These are phyloP conservation scores for Anhinga anhinga DNA, from an alignment of 2,113 vertebrate species.

Conservation along the genomic window DNA sequence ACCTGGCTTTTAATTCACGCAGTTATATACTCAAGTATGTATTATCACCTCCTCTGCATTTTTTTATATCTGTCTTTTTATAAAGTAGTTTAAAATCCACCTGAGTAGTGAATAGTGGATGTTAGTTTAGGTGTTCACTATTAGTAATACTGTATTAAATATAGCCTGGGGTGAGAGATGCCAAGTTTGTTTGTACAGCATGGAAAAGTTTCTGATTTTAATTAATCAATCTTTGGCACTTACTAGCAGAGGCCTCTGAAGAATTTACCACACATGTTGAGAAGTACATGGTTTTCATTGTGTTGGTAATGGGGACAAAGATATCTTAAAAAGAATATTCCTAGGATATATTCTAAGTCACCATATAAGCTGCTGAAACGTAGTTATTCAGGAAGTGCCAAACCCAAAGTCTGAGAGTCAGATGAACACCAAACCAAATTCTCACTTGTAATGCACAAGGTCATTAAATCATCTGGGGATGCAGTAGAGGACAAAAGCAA, in stretches of 20 bases:
- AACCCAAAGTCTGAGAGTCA: not conserved
- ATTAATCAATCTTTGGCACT: not conserved
- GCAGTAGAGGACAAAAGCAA: not conserved
- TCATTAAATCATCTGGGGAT: not conserved
- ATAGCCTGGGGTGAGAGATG: not conserved
- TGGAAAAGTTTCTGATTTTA: not conserved
- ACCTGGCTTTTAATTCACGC: not conserved
- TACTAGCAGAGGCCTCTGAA: not conserved
- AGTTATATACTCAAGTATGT: not conserved
- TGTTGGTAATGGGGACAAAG: not conserved
- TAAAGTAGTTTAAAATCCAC: not conserved
- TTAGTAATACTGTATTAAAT: not conserved
- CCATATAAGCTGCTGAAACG: not conserved
- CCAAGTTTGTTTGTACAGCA: not conserved
- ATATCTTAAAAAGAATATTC: not conserved
- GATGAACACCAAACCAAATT: not conserved
- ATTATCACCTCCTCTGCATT: not conserved
- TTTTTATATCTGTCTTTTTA: not conserved
- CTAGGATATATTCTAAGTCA: not conserved
- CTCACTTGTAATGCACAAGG: not conserved
- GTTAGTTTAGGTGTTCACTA: not conserved
- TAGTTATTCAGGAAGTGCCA: not conserved
- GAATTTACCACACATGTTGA: not conserved
- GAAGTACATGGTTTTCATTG: not conserved
- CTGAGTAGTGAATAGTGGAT: not conserved